Evolutionary conservation across 2,888 invertebrate genomes (phyloP), one percentile per base, ranked within the genome.

Genomic region (Lasioglossum vierecki): DNA sequence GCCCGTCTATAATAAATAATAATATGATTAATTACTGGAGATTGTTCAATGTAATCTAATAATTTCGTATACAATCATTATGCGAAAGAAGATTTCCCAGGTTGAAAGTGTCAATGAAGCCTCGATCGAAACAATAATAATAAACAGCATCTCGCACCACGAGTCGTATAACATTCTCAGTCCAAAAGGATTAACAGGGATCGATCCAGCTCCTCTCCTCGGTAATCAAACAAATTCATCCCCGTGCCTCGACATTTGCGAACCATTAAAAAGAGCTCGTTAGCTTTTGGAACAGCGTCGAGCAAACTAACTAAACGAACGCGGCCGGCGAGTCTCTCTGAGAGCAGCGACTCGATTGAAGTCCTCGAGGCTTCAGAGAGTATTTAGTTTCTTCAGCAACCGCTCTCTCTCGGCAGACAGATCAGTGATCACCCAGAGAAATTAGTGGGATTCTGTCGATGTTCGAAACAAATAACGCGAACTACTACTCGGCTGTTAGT

Each of bases 381-480:
- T 66, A 66, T 66, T 66, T 66, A 66, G 63, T 18, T 63, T 63
- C 63, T 63, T 63, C 30, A 26, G 30, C 63, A 26, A 60, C 22
- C 60, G 26, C 9, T n/a, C 60, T 60, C 30, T 30, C 26, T 26
- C 26, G 11, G 9, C n/a, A 63, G 63, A 63, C 63, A 30, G 63
- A 26, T 63, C 30, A 13, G 63, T 5, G 63, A 63, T 63, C 63
- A 63, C 15, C 63, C 26, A 15, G 35, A 35, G 39, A 22, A 68
- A 68, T 68, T 68, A 39, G n/a, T 8, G 8, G 39, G 26, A 57
- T 41, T 57, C 57, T 26, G 15, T 11, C 39, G 68, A 68, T 3
- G 60, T 41, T 75, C 53, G 15, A 75, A 75, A 75, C 57, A 68
- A 39, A 68, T 39, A 68, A 66, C 66, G 30, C 30, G 8, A 35